A percentile compares a stretch with the other conserved stretches of the same genome.
Conservation (phyloP, 2,888 invertebrate species). For the Homarus gammarus region DNA sequence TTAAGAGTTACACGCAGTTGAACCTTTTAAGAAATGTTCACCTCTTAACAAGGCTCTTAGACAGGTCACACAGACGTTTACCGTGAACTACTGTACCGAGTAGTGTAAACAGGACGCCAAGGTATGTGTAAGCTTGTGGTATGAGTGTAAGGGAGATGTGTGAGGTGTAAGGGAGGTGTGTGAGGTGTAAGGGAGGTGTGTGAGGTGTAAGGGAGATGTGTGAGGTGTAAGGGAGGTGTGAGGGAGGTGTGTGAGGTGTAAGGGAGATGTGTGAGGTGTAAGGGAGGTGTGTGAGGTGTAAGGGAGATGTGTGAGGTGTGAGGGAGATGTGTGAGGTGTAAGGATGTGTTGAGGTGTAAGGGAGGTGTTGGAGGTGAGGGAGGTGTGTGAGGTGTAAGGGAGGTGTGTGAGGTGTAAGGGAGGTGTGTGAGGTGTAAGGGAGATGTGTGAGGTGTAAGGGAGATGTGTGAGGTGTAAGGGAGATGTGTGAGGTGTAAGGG, state of each 20-base stretch:
- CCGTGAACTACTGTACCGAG: too few species aligned
- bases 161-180: background rate
- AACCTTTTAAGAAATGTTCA: too few species aligned
- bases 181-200: background rate
- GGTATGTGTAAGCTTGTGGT: too few species aligned
- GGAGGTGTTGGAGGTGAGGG: too few species aligned
- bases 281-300: background rate
- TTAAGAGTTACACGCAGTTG: too few species aligned
- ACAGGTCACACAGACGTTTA: too few species aligned
- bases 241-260: background rate
- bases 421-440: background rate
- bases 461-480: background rate
- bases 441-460: background rate
- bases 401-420: background rate
- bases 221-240: background rate
- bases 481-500: too few species aligned
- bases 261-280: background rate
- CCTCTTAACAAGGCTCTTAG: too few species aligned
- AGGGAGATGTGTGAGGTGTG: background rate
- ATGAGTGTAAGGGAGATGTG: background rate
- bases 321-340: background rate
- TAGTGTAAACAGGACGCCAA: too few species aligned
- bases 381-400: too few species aligned
- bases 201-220: slow-evolving; percentile 41
- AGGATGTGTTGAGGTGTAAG: background rate